Conservation (phyloP, 2,888 invertebrate genomes). For the Platycheirus rosarum region DNA sequence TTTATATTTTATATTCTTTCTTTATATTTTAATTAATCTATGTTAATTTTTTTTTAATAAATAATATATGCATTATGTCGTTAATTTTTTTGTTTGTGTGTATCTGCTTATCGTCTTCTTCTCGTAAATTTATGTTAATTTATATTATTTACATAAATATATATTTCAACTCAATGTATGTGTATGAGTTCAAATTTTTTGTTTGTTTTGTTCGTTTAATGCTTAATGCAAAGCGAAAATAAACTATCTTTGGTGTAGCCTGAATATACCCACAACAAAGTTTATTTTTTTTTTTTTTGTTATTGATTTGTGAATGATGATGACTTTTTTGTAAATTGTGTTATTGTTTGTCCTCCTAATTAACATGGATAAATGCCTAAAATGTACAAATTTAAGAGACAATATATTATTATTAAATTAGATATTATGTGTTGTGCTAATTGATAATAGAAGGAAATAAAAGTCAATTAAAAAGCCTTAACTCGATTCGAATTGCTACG, state of each 20-base stretch:
- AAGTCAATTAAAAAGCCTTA: constrained; percentile 61
- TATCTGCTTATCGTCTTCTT: constrained; percentile 66
- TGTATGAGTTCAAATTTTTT: constrained; percentile 44
- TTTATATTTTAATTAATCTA: constrained; percentile 72
- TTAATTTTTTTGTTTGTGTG: constrained; percentile 74
- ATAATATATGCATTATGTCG: constrained; percentile 75
- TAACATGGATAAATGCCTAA: constrained; percentile 83
- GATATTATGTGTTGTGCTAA: too few relatives aligned
- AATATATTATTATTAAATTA: constrained; percentile 57
- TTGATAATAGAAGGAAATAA: constrained; percentile 70
- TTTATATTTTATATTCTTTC: constrained; percentile 65
- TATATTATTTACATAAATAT: constrained; percentile 59
- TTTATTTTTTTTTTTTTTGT: constrained; percentile 61
- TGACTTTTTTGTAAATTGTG: constrained; percentile 75
- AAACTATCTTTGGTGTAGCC: constrained; percentile 77
- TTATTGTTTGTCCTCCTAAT: constrained; percentile 81
- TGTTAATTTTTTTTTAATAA: constrained; percentile 75
- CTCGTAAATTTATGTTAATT: constrained; percentile 56
- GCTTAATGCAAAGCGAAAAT: constrained; percentile 58
- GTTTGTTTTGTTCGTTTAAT: constrained; percentile 19
- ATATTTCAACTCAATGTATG: constrained; percentile 63
- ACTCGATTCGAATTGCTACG: not conserved
- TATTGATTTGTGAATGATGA: constrained; percentile 72
- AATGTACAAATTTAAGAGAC: constrained; percentile 77
- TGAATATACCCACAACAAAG: constrained; percentile 74